Conservation (phyloP, 2,113 vertebrate genomes). For the Tyrannus savana region DNA sequence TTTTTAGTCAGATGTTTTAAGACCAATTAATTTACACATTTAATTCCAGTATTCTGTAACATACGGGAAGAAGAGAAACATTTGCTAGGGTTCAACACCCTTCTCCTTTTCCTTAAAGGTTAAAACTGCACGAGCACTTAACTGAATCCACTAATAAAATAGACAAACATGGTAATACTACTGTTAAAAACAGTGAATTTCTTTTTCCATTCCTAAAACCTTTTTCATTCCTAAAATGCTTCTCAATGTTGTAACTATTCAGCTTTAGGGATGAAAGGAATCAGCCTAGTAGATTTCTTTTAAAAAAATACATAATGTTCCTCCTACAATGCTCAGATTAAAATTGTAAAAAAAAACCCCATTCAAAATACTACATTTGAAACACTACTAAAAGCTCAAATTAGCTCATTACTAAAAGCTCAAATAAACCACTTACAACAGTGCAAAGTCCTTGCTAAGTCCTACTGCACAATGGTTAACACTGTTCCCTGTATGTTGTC, state of each 20-base stretch:
- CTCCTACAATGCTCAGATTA: neutral
- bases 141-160: neutral
- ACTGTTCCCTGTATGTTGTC: neutral
- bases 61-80: neutral
- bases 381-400: neutral
- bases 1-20: neutral
- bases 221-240: neutral
- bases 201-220: neutral
- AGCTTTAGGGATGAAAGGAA: neutral
- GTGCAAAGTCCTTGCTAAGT: neutral
- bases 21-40: neutral
- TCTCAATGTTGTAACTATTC: neutral
- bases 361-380: neutral
- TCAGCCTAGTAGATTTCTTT: neutral
- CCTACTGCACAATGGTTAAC: neutral
- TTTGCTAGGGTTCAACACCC: neutral
- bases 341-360: neutral
- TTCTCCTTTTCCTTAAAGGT: neutral
- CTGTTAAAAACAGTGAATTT: neutral
- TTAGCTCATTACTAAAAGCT: neutral
- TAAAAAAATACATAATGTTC: accelerated
- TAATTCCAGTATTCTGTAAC: neutral
- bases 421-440: neutral
- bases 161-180: neutral
- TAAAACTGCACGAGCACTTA: neutral